These are phyloP conservation scores for Tadarida brasiliensis DNA, from an alignment of 2,797 vertebrate species.

Conservation along the genomic window DNA sequence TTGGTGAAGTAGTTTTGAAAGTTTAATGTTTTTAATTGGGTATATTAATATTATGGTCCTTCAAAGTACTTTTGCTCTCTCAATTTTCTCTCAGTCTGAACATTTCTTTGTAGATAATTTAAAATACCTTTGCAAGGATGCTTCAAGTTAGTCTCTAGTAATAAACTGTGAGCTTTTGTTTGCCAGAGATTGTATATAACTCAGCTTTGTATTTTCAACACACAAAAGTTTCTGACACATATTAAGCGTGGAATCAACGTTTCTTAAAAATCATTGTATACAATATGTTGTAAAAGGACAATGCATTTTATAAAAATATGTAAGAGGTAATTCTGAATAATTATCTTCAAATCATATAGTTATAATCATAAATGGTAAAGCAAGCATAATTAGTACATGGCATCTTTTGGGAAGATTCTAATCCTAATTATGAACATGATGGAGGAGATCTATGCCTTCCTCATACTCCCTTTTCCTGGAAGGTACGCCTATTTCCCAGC, in stretches of 20 bases:
- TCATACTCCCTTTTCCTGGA: neutral
- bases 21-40: neutral
- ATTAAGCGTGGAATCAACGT: neutral
- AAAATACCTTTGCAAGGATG: neutral
- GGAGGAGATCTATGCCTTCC: neutral
- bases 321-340: neutral
- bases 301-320: neutral
- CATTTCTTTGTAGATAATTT: conserved; percentile 11
- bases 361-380: neutral
- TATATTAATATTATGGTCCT: neutral
- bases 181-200: neutral
- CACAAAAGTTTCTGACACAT: neutral
- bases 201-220: neutral
- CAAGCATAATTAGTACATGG: neutral
- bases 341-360: neutral
- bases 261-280: neutral
- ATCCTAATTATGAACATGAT: neutral
- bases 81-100: neutral
- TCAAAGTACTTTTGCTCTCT: neutral
- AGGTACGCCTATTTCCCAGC: neutral
- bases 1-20: conserved; percentile 33
- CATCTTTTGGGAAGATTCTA: neutral
- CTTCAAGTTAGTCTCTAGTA: neutral
- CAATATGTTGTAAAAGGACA: neutral
- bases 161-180: neutral